Base-by-base conservation (phyloP, 2,888 invertebrate genomes). In the Kuschelorhynchus macadamiae region DNA sequence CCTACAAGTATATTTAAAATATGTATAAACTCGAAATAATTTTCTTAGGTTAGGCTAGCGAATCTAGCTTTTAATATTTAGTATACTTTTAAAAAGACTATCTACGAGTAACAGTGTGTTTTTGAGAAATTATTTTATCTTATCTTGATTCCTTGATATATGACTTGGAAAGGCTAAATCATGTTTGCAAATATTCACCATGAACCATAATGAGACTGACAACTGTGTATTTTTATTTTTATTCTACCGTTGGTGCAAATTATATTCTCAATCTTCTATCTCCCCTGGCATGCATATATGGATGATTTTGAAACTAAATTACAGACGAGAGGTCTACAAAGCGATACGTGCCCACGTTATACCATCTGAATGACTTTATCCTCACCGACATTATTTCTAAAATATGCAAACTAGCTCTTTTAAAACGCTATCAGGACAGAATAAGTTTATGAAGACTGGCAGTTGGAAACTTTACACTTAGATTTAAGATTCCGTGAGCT, bases 271-370 rank as follows among this genome's bases (percentile, higher is more conserved):
- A 5, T 20, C 30, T 20, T 33, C 49, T 52, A 44, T 20, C 57
- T 65, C 59, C 57, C 65, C 39, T 44, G 52, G 44, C 50, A 57
- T 81, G 81, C 81, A 81, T 81, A 81, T 81, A 81, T 81, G 81
- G 80, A 82, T 82, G 82, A 81, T 79, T 81, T 77, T 67, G 76
- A 81, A 81, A 82, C 81, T 81, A 78, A 81, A 82, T 82, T 82
- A 81, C 81, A 77, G 77, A 73, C 71, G 70, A 73, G 77, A 74
- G 75, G 72, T 56, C 50, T 57, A 46, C 65, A 70, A 61, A 66
- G 55, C 65, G 50, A 62, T 70, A 57, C 62, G 61, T 49, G 61
- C 41, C 16, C 41, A 12, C 74, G 75, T 78, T 76, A 77, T 72
- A 71, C 73, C 70, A 73, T 75, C 76, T 75, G 71, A 72, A 72